Evolutionary conservation across 2,797 vertebrate genomes (phyloP).

Genomic region (Premnoplex brunnescens): DNA sequence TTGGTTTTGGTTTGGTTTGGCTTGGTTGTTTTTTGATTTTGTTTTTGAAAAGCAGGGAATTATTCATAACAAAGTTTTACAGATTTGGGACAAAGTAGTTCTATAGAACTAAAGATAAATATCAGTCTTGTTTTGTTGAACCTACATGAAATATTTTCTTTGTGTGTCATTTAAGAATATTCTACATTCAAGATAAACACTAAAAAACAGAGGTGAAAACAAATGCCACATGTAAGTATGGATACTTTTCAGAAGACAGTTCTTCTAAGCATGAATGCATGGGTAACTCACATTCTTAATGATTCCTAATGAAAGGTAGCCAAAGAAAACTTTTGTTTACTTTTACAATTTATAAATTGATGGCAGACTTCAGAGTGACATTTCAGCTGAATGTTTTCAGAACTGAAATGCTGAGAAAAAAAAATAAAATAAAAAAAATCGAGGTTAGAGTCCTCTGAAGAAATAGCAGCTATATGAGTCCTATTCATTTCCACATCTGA

Average conservation of each 20-base stretch:
- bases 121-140: neutral
- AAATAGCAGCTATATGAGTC: neutral
- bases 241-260: neutral
- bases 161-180: neutral
- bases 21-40: too few species aligned
- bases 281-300: neutral
- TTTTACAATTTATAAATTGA: neutral
- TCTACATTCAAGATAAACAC: neutral
- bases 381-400: neutral
- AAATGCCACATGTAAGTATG: fast-evolving
- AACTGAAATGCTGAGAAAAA: neutral
- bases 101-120: neutral
- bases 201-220: neutral
- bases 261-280: neutral
- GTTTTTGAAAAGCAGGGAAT: fast-evolving
- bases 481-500: neutral
- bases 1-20: too few species aligned
- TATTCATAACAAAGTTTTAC: neutral
- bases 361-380: neutral
- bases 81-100: neutral
- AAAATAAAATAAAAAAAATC: neutral
- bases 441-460: neutral
- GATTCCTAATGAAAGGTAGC: neutral
- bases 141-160: neutral
- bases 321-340: neutral